Evolutionary conservation across 1,140 invertebrate species (phyloP), one percentile per base, ranked within the genome.

Genomic region (Leucophenga varia): DNA sequence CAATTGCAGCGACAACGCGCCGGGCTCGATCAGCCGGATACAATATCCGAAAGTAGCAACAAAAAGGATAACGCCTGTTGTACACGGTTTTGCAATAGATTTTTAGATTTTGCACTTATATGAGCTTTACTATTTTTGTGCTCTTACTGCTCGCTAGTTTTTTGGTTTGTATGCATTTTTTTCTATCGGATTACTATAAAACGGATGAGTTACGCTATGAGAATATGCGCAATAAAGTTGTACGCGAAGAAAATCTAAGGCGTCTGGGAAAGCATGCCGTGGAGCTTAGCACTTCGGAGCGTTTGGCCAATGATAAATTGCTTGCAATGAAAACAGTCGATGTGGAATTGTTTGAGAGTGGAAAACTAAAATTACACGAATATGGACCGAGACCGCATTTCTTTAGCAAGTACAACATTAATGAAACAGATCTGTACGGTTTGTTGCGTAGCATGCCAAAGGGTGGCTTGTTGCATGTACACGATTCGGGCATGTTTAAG

Each of bases 401-500:
- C 51, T 81, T 91, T 30, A 47, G 65, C 2, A 79, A 80, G 1
- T 84, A 80, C 54, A 50, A 79, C 3, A 85, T 90, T 19, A 79
- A 81, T 3, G 55, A 79, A 1, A 88, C 88, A 0, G 67, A 80
- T 52, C 82, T 91, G 0, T 91, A 85, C 52, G 59, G 80, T 30
- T 78, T 89, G 5, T 82, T 92, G 8, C 72, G 77, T 43, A 75
- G 76, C 16, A 82, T 88, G 77, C 86, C 86, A 1, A 86, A 87
- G 79, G 89, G 88, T 3, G 85, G 81, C 0, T 81, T 83, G 0
- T 76, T 91, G 0, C 89, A 91, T 61, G 76, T 82, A 0, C 89
- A 91, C 55, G 84, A 90, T 48, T 80, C 82, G 7, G 82, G 84
- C 1, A 76, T 87, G 9, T 78, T 81, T 3, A 82, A 81, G 1